Percentiles rank a stretch among this genome's conserved stretches.
Conservation (phyloP, 1,140 invertebrate genomes). For the Diuraphis noxia region DNA sequence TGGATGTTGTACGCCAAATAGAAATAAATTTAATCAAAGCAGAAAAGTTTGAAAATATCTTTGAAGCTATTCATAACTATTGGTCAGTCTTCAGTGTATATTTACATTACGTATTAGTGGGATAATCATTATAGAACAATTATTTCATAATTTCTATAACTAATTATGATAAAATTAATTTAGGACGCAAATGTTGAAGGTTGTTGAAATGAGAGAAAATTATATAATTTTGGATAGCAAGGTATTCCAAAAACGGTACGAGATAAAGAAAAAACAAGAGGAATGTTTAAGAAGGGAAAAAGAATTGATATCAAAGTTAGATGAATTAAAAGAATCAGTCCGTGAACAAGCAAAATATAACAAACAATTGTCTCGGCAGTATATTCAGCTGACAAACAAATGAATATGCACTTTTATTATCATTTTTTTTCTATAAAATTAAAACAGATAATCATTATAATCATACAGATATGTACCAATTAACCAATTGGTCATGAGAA, state of each 20-base stretch:
- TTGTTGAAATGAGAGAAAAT: neutral
- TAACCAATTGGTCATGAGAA: too few species aligned
- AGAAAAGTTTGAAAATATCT: neutral
- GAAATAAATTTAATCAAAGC: neutral
- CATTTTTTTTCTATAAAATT: too few species aligned
- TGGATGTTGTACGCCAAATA: neutral
- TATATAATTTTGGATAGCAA: neutral
- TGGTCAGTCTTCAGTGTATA: neutral
- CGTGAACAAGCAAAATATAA: neutral
- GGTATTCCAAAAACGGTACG: constrained; percentile 26
- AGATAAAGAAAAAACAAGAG: neutral
- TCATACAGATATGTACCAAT: too few species aligned
- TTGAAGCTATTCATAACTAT: neutral
- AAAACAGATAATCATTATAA: too few species aligned
- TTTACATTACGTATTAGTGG: neutral
- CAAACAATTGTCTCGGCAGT: neutral
- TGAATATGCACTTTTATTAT: neutral
- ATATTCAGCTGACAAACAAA: neutral
- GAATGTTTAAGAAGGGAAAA: neutral
- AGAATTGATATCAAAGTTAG: neutral
- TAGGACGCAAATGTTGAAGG: neutral
- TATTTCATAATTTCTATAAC: neutral
- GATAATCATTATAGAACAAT: neutral
- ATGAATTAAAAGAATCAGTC: neutral
- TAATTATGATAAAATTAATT: neutral